Percentiles rank a stretch among this genome's conserved stretches.
Conservation (phyloP, 1,140 invertebrate genomes). For the Drosophila nannoptera region DNA sequence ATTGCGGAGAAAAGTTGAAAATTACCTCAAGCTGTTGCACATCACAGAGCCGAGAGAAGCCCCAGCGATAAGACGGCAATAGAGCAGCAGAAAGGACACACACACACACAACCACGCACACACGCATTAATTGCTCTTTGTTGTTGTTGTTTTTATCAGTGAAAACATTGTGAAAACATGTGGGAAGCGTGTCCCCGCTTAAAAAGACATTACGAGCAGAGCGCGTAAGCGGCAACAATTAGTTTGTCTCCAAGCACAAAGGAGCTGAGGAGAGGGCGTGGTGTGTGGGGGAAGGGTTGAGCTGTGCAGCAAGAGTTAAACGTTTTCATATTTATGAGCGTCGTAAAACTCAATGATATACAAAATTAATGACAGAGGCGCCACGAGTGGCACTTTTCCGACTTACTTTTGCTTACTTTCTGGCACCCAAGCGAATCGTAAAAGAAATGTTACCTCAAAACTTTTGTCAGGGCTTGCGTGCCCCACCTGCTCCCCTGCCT, state of each 20-base stretch:
- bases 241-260: conserved; percentile 66
- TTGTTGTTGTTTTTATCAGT: conserved; percentile 52
- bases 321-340: conserved; percentile 78
- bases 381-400: conserved; percentile 58
- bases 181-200: conserved; percentile 66
- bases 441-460: conserved; percentile 75
- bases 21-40: conserved; percentile 77
- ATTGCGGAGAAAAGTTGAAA: conserved; percentile 62
- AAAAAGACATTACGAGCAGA: conserved; percentile 74
- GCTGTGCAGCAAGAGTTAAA: conserved; percentile 68
- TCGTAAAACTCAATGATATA: conserved; percentile 79
- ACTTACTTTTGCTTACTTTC: conserved; percentile 45
- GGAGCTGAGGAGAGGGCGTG: conserved; percentile 10
- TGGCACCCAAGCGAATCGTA: conserved; percentile 68
- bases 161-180: conserved; percentile 75
- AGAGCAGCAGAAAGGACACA: conserved; percentile 12
- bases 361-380: conserved; percentile 77
- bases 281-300: not conserved
- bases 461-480: conserved; percentile 54
- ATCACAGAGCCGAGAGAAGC: conserved; percentile 11
- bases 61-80: not conserved
- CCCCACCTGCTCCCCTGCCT: conserved; percentile 17
- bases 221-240: conserved; percentile 64
- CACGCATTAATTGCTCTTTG: conserved; percentile 36
- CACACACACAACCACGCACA: not conserved